Evolutionary conservation across 1,140 invertebrate genomes (phyloP), one percentile per base, ranked within the genome.

Genomic region (Drosophila burlai): DNA sequence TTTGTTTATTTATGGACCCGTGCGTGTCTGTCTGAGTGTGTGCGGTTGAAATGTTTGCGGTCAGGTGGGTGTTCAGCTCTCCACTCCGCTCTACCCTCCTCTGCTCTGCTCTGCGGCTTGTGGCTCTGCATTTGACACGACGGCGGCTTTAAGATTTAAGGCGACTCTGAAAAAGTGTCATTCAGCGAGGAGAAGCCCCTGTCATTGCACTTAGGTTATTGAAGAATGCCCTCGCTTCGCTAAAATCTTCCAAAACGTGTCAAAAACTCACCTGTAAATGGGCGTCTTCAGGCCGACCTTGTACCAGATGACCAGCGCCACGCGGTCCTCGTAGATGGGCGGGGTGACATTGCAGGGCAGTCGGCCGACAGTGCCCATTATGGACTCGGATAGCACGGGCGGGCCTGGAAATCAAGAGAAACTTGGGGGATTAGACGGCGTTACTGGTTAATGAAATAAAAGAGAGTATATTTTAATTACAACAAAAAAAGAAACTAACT

Each of bases 291-390:
- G 94, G 91, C 94, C 95, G 76, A 97, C 96, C 92, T 97, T 97
- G 93, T 97, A 97, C 97, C 97, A 98, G 79, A 98, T 96, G 79
- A 97, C 96, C 59, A 98, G 94, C 45, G 96, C 95, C 79, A 97
- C 95, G 78, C 95, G 95, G 94, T 98, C 97, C 64, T 95, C 96
- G 2, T 94, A 93, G 36, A 96, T 94, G 16, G 96, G 95, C 24
- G 96, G 96, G 55, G 95, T 95, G 76, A 97, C 95, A 93, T 98
- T 96, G 93, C 97, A 98, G 31, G 97, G 97, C 77, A 98, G 93
- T 86, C 96, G 95, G 55, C 96, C 96, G 24, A 95, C 93, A 58
- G 95, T 95, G 15, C 96, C 96, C 71, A 95, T 95, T 60, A 97
- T 96, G 43, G 96, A 96, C 92, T 96, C 95, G 2, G 96, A 94